Evolutionary conservation across 2,888 invertebrate genomes (phyloP).

Genomic region (Ectemnius lituratus): DNA sequence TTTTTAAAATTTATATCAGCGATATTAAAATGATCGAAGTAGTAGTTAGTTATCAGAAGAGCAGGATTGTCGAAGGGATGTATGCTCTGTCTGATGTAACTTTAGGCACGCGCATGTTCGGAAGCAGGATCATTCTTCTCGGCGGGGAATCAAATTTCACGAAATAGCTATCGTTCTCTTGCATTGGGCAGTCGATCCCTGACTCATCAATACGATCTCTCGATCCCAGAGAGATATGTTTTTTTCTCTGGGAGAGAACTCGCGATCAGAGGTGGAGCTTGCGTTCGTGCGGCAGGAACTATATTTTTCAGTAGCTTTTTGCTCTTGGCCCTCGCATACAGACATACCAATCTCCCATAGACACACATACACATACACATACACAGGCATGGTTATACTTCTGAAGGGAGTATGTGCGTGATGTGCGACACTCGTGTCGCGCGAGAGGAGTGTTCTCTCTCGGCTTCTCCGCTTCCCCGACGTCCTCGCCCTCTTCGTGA

Average conservation of each 20-base stretch:
- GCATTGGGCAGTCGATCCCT: slow-evolving; percentile 13
- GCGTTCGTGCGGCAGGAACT: slow-evolving; percentile 47
- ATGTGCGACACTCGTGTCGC: slow-evolving; percentile 34
- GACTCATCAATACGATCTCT: slow-evolving; percentile 31
- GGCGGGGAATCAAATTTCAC: slow-evolving; percentile 64
- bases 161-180: slow-evolving; percentile 31
- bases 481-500: slow-evolving; percentile 16
- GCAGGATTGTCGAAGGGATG: too few relatives aligned
- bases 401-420: not conserved
- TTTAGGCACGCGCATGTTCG: slow-evolving; percentile 30
- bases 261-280: slow-evolving; percentile 22
- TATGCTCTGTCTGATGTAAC: too few relatives aligned
- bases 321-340: slow-evolving; percentile 29
- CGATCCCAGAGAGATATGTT: slow-evolving; percentile 27
- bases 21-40: too few relatives aligned
- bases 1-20: too few relatives aligned
- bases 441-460: slow-evolving; percentile 31
- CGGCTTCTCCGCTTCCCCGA: slow-evolving; percentile 25
- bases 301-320: slow-evolving; percentile 55
- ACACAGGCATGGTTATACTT: slow-evolving; percentile 48
- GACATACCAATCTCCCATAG: slow-evolving; percentile 28
- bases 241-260: slow-evolving; percentile 41
- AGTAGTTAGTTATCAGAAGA: too few relatives aligned
- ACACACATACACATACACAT: slow-evolving; percentile 40
- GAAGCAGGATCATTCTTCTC: slow-evolving; percentile 56